Evolutionary conservation across 1,140 invertebrate species (phyloP).

Genomic region (Propsilocerus akamusi): DNA sequence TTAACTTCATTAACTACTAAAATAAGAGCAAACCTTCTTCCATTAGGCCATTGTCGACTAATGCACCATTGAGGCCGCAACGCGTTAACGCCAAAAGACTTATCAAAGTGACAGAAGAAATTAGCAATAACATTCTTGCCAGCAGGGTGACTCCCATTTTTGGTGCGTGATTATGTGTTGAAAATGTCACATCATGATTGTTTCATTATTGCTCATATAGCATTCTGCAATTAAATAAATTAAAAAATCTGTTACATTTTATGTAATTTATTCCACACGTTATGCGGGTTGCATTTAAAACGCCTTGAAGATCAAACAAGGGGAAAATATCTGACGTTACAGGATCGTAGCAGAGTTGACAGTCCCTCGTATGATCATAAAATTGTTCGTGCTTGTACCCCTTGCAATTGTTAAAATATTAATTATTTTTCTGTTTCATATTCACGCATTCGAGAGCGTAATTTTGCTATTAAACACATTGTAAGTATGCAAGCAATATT

Average conservation of each 20-base stretch:
- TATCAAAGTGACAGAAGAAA: constrained; percentile 31
- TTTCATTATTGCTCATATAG: neutral
- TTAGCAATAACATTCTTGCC: constrained; percentile 32
- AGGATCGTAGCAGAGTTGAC: no score
- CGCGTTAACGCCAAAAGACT: constrained; percentile 32
- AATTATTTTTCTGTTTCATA: neutral
- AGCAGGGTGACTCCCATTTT: constrained; percentile 31
- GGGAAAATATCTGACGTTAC: no score
- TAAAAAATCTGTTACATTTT: no score
- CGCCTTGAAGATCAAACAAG: no score
- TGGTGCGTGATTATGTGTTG: constrained; percentile 13
- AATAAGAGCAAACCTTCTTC: constrained; percentile 9
- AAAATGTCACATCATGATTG: constrained; percentile 1
- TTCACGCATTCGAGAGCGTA: no score
- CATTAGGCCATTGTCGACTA: constrained; percentile 6
- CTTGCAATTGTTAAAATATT: no score
- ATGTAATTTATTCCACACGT: no score
- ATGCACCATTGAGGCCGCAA: constrained; percentile 25
- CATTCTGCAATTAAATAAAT: no score
- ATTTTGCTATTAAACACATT: no score
- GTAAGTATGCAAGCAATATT: neutral
- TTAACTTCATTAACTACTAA: neutral
- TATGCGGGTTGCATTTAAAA: no score
- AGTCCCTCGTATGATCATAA: no score
- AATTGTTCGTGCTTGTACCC: no score